Percentiles rank a stretch among this genome's conserved stretches.
Evolutionary conservation across 1,140 invertebrate genomes (phyloP).

Genomic region (Piezodorus guildinii): DNA sequence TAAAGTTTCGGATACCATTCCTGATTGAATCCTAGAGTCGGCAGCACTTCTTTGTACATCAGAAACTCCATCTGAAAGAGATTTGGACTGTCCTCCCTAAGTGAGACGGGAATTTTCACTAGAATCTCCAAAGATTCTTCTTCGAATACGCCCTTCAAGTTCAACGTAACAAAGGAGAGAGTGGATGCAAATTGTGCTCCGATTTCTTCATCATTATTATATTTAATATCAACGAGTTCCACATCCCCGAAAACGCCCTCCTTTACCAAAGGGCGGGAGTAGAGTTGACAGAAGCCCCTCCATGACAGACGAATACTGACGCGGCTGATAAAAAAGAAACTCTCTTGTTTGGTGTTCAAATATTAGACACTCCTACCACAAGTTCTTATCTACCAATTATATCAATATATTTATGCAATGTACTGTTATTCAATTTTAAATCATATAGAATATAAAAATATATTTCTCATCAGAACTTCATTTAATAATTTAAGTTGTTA

Average conservation of each 20-base stretch:
- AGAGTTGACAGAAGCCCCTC: not conserved
- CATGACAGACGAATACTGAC: too few species aligned
- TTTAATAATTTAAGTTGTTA: too few species aligned
- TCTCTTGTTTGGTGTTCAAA: too few species aligned
- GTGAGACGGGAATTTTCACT: not conserved
- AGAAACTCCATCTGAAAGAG: conserved; percentile 25
- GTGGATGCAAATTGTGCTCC: not conserved
- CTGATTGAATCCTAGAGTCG: not conserved
- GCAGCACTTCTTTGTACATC: conserved; percentile 25
- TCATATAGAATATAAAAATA: too few species aligned
- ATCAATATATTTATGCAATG: too few species aligned
- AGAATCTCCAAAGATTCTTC: not conserved
- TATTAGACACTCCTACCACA: too few species aligned
- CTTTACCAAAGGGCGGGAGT: not conserved
- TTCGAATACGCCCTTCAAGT: not conserved
- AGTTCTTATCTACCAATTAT: too few species aligned
- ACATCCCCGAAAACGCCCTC: not conserved
- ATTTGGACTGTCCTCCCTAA: too few species aligned
- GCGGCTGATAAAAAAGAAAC: too few species aligned
- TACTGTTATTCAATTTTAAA: too few species aligned
- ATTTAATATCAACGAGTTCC: not conserved
- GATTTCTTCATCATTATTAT: not conserved
- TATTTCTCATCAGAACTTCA: too few species aligned
- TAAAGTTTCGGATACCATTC: conserved; percentile 22
- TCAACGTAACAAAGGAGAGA: not conserved